Evolutionary conservation across 1,140 invertebrate species (phyloP).

Genomic region (Drusus annulatus): DNA sequence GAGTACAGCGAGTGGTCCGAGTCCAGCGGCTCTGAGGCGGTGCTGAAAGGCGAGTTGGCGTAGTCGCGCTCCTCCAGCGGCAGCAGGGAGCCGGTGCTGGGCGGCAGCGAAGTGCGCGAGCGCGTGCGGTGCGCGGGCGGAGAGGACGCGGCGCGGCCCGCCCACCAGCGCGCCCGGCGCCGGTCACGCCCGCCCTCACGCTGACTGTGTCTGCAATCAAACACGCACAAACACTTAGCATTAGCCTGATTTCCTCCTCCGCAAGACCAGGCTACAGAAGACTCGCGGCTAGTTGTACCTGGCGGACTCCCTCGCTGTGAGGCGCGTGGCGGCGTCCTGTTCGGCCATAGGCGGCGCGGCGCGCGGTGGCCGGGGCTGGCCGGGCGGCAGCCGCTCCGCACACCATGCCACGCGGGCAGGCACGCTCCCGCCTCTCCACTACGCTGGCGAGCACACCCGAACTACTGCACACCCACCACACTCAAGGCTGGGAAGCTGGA

Average conservation of each 20-base stretch:
- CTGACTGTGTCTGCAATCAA: slow-evolving; percentile 58
- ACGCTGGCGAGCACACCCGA: slow-evolving; percentile 62
- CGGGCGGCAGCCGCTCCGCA: slow-evolving; percentile 69
- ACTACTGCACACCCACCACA: slow-evolving; percentile 58
- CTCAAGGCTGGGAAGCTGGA: too few species aligned
- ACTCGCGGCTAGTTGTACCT: slow-evolving; percentile 59
- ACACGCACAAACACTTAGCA: slow-evolving; percentile 1
- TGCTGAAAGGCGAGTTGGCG: slow-evolving; percentile 71
- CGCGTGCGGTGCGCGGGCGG: slow-evolving; percentile 60
- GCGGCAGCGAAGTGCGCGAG: slow-evolving; percentile 62
- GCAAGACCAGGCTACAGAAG: too few species aligned
- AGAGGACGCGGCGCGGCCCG: slow-evolving; percentile 62
- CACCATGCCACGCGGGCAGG: slow-evolving; percentile 68
- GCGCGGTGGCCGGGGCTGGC: slow-evolving; percentile 70
- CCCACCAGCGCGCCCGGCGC: slow-evolving; percentile 64
- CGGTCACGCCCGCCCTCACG: slow-evolving; percentile 65
- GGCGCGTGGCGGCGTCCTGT: slow-evolving; percentile 70
- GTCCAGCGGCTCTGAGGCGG: slow-evolving; percentile 66
- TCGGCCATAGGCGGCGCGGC: slow-evolving; percentile 72
- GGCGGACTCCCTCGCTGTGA: slow-evolving; percentile 70
- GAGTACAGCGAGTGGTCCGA: slow-evolving; percentile 71
- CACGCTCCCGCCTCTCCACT: slow-evolving; percentile 61
- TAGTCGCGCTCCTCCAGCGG: slow-evolving; percentile 70
- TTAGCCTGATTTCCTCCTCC: background rate
- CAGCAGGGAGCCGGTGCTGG: slow-evolving; percentile 66